Evolutionary conservation across 2,888 invertebrate genomes (phyloP).

Genomic region (Acrobasis repandana): DNA sequence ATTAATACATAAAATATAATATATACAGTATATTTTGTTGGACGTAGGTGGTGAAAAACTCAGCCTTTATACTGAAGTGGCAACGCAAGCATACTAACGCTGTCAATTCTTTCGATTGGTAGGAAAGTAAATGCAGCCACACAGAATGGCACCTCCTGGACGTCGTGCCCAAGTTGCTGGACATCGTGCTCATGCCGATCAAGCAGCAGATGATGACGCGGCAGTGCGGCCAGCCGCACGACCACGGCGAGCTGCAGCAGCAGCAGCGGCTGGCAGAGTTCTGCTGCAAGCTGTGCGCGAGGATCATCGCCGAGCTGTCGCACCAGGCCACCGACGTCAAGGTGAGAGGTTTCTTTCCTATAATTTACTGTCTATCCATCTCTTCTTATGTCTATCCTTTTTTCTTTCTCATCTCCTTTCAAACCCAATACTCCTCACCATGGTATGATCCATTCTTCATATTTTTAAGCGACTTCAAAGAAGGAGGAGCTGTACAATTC

Average conservation of each 20-base stretch:
- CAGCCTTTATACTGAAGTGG: no score
- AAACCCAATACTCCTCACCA: no score
- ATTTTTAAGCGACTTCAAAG: no score
- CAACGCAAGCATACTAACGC: no score
- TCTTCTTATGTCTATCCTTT: no score
- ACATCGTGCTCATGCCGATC: conserved; percentile 91
- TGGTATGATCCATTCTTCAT: no score
- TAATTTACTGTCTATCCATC: no score
- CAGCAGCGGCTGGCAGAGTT: conserved; percentile 84
- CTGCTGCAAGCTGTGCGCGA: conserved; percentile 90
- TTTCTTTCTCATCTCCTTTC: no score
- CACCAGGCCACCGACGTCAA: conserved; percentile 57
- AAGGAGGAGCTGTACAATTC: no score
- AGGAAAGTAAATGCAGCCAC: conserved; percentile 42
- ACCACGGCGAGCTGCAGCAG: conserved; percentile 78
- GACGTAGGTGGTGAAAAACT: no score
- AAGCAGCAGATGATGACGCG: conserved; percentile 78
- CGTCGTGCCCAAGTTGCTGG: conserved; percentile 91
- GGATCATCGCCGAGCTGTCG: conserved; percentile 93
- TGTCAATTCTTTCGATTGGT: neutral
- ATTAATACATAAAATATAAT: no score
- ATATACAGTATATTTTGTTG: no score
- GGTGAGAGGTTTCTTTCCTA: conserved; percentile 39
- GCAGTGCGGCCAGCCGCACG: conserved; percentile 70
- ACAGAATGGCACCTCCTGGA: conserved; percentile 88